Conservation (phyloP, 2,888 invertebrate species). For the Mesorhabditis belari region DNA sequence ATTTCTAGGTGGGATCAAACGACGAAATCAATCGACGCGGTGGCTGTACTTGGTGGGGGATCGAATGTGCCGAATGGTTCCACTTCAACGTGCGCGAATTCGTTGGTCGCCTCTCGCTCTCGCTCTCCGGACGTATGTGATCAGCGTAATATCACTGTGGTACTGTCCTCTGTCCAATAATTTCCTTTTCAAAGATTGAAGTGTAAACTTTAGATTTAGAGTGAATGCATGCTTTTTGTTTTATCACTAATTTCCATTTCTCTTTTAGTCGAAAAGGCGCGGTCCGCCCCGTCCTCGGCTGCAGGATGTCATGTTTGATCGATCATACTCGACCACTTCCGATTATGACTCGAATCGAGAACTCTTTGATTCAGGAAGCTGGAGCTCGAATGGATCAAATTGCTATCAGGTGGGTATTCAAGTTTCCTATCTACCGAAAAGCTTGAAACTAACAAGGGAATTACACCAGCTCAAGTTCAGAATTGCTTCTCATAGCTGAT, state of each 20-base stretch:
- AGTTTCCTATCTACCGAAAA: too few species aligned
- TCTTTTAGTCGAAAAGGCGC: background rate
- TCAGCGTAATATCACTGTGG: slow-evolving; percentile 2
- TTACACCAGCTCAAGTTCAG: too few species aligned
- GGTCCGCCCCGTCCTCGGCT: slow-evolving; percentile 17
- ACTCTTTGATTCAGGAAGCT: slow-evolving; percentile 41
- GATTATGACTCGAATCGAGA: slow-evolving; percentile 43
- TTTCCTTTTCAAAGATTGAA: background rate
- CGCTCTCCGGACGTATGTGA: background rate
- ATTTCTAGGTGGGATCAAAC: background rate
- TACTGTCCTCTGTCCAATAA: background rate
- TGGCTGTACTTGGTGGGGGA: too few species aligned
- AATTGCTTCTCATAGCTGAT: too few species aligned
- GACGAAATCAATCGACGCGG: background rate
- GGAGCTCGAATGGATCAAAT: slow-evolving; percentile 31
- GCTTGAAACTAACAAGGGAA: too few species aligned
- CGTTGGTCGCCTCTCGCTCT: background rate
- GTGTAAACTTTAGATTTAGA: slow-evolving; percentile 6
- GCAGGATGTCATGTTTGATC: slow-evolving; percentile 27
- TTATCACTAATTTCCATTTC: slow-evolving; percentile 11
- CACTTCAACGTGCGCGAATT: too few species aligned
- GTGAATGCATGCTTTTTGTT: slow-evolving; percentile 9
- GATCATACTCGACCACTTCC: slow-evolving; percentile 37
- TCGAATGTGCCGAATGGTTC: too few species aligned
- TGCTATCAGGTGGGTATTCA: slow-evolving; percentile 14